Conservation (phyloP, 2,888 invertebrate genomes). For the Halictus ligatus region DNA sequence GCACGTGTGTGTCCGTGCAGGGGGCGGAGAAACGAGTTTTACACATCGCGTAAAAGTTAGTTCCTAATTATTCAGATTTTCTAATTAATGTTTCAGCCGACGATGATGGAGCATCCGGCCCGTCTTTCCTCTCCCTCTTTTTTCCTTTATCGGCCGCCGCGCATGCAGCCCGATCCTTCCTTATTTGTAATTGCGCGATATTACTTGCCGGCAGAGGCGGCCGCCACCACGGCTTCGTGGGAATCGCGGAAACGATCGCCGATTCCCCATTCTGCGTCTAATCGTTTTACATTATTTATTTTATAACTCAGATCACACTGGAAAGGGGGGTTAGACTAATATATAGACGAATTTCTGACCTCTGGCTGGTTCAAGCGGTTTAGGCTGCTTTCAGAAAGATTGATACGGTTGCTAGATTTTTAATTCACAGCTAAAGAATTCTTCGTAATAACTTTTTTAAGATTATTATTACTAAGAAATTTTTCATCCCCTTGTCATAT, state of each 20-base stretch:
- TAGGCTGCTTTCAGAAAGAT: background rate
- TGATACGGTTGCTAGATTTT: too few species aligned
- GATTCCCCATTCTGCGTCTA: background rate
- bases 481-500: too few species aligned
- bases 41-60: conserved; percentile 80
- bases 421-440: too few species aligned
- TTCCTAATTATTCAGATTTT: conserved; percentile 84
- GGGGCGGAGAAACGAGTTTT: conserved; percentile 64
- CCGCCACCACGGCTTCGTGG: conserved; percentile 22
- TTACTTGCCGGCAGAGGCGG: conserved; percentile 25
- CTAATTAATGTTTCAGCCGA: conserved; percentile 82
- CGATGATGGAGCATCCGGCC: conserved; percentile 78
- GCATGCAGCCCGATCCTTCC: conserved; percentile 36
- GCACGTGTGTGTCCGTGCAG: conserved; percentile 15
- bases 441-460: too few species aligned
- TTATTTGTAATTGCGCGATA: conserved; percentile 48
- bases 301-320: background rate
- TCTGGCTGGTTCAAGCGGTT: too few species aligned
- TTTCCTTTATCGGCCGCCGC: conserved; percentile 66
- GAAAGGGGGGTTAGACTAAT: too few species aligned
- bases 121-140: conserved; percentile 69
- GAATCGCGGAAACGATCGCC: conserved; percentile 9
- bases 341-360: background rate
- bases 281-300: background rate
- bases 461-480: too few species aligned